Base-by-base conservation (phyloP, 2,113 vertebrate species). In the Poeciliopsis turrubarensis region DNA sequence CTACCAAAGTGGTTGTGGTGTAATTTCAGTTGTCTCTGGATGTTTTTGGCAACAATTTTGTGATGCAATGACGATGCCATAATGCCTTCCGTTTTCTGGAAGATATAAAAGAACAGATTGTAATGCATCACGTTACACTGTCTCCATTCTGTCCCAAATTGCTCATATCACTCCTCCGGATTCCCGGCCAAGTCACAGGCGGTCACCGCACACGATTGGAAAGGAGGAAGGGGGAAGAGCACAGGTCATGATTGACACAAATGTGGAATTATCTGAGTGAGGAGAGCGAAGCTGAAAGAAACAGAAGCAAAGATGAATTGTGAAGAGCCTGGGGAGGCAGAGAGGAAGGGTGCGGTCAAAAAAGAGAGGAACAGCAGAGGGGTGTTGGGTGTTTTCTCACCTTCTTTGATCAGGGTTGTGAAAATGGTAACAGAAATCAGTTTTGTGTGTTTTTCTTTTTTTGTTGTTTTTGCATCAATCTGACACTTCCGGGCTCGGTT, bases 281-380 rank as follows among this genome's bases (percentile, higher is more conserved):
- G 77, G 41, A 73, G 31, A 63, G 34, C n/a, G 29, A 26, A 75
- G 47, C 30, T 31, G 37, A 65, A 73, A 60, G 25, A 77, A 65
- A 81, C 63, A 78, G 29, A 73, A 78, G 74, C 69, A 72, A 22
- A 79, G 70, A 70, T 67, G 61, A 65, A 64, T 80, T 77, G 60
- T 79, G 73, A 65, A 83, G 76, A 79, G 78, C 82, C 73, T 39
- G 64, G 26, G 75, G 47, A 68, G 84, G 54, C 68, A 41, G 70
- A 83, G 81, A 88, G 89, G 89, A 91, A 91, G 90, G 89, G 91
- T 84, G 91, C 88, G 90, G 89, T 87, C 86, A 77, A 5, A 75
- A 57, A 78, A 78, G 47, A 81, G 65, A 90, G 79, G 83, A 88
- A 84, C 85, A 83, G 78, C 60, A 79, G 77, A 85, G 83, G 82